Conservation (phyloP, 2,113 vertebrate species). For the Ahaetulla prasina region DNA sequence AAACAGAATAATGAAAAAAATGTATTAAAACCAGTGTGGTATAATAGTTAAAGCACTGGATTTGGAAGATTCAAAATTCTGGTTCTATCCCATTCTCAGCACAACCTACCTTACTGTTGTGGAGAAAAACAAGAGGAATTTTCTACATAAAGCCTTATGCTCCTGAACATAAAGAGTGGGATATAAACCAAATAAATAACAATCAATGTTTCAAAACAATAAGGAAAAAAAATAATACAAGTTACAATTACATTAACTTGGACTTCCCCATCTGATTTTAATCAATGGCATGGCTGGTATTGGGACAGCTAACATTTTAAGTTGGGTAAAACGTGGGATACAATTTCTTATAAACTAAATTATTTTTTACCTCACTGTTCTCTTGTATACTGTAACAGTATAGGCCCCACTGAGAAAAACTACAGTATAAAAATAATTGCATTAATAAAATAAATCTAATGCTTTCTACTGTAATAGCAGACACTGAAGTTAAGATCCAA, state of each 20-base stretch:
- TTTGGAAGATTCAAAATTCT: not conserved
- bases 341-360: not conserved
- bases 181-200: not conserved
- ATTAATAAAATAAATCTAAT: not conserved
- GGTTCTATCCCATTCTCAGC: not conserved
- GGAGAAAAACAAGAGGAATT: not conserved
- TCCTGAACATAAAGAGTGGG: not conserved
- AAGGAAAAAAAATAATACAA: not conserved
- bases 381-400: not conserved
- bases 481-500: not conserved
- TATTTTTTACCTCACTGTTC: not conserved
- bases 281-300: not conserved
- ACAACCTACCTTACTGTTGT: not conserved
- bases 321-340: not conserved
- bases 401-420: not conserved
- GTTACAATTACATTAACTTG: not conserved
- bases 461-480: not conserved
- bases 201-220: not conserved
- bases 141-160: not conserved
- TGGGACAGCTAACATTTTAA: not conserved
- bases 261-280: not conserved
- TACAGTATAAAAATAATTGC: not conserved
- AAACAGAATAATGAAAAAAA: not conserved
- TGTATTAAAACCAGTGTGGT: not conserved
- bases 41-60: not conserved